Evolutionary conservation across 2,113 vertebrate species (phyloP).

Genomic region (Tretioscincus oriximinensis): DNA sequence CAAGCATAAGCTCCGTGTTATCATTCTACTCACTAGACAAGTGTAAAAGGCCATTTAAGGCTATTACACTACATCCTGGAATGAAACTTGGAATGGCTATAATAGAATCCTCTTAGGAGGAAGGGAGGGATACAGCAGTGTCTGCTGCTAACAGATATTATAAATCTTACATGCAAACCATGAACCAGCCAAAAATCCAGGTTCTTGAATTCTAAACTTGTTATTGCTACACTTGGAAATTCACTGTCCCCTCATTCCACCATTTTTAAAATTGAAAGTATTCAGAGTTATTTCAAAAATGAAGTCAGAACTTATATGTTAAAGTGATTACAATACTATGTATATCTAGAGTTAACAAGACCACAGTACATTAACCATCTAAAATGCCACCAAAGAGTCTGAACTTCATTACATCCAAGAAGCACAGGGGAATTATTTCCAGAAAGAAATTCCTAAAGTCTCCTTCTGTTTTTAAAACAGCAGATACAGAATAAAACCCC

Average conservation of each 20-base stretch:
- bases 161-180: slow-evolving; percentile 35
- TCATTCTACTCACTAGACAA: accelerated
- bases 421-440: too few relatives aligned
- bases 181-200: slow-evolving; percentile 16
- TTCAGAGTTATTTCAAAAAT: not conserved
- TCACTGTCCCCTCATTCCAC: not conserved
- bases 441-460: too few relatives aligned
- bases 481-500: too few relatives aligned
- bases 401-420: too few relatives aligned
- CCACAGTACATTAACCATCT: too few relatives aligned
- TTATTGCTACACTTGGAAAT: not conserved
- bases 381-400: too few relatives aligned
- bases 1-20: not conserved
- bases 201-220: slow-evolving; percentile 12
- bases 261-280: not conserved
- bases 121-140: not conserved
- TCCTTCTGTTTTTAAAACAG: too few relatives aligned
- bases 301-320: not conserved
- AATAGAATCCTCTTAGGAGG: slow-evolving; percentile 31
- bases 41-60: slow-evolving; percentile 12
- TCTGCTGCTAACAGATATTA: slow-evolving; percentile 40
- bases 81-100: slow-evolving; percentile 36
- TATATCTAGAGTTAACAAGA: slow-evolving; percentile 3
- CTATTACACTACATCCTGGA: slow-evolving; percentile 30
- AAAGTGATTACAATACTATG: slow-evolving; percentile 13